A percentile compares a stretch with the other conserved stretches of the same genome.
These are phyloP conservation scores for Scaptomyza tumidula DNA, from an alignment of 2,888 invertebrate species.

Conservation along the genomic window DNA sequence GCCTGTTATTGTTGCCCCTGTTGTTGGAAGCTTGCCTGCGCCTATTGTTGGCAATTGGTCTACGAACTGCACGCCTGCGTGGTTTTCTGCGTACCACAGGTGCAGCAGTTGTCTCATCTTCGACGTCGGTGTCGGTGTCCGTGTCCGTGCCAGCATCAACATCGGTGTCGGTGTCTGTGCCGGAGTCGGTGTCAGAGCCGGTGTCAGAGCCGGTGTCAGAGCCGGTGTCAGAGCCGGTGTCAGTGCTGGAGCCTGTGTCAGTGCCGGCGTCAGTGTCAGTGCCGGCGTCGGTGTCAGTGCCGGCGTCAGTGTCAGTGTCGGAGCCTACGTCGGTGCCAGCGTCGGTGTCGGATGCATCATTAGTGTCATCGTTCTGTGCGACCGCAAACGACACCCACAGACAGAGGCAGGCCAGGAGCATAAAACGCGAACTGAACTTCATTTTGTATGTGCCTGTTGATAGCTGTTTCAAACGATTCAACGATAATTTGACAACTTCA, in stretches of 20 bases:
- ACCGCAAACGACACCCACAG: conserved; percentile 13
- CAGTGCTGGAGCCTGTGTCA: neutral
- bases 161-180: neutral
- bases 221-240: neutral
- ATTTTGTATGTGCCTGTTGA: conserved; percentile 21
- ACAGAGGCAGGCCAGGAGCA: conserved; percentile 44
- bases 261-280: rapidly evolving
- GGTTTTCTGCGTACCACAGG: too few relatives aligned
- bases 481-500: conserved; percentile 16
- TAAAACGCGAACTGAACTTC: conserved; percentile 40
- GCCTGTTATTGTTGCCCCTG: conserved; percentile 4
- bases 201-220: neutral
- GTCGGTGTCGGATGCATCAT: neutral
- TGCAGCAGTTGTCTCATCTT: too few relatives aligned
- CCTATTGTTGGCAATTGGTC: neutral
- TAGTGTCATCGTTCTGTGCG: conserved; percentile 2
- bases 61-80: too few relatives aligned
- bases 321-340: too few relatives aligned
- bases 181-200: neutral
- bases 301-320: rapidly evolving
- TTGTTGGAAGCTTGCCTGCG: neutral
- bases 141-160: too few relatives aligned
- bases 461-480: conserved; percentile 19
- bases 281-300: rapidly evolving
- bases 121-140: neutral